Evolutionary conservation across 2,888 invertebrate genomes (phyloP).

Genomic region (Gandaritis pyraliata): DNA sequence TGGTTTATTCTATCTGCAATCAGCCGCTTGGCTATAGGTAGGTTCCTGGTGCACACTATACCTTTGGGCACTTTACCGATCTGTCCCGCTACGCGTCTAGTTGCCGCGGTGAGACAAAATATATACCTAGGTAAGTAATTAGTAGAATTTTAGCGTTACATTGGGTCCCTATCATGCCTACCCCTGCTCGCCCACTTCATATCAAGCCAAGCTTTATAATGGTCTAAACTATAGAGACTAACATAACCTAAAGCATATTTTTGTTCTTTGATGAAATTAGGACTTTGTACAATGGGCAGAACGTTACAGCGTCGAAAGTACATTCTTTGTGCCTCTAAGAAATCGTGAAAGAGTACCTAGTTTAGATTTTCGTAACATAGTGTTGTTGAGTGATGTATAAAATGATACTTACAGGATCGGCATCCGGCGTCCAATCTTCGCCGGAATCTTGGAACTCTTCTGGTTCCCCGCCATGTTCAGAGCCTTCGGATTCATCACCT

Average conservation of each 20-base stretch:
- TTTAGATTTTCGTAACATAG: background rate
- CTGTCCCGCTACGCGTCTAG: too few species aligned
- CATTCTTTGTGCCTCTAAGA: background rate
- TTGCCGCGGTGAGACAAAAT: too few species aligned
- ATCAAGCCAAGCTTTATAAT: too few species aligned
- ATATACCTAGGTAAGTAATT: too few species aligned
- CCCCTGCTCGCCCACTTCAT: too few species aligned
- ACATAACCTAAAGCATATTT: conserved; percentile 11
- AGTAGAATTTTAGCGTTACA: too few species aligned
- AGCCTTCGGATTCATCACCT: conserved; percentile 76
- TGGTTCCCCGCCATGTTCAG: conserved; percentile 75
- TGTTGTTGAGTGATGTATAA: background rate
- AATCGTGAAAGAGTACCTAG: background rate
- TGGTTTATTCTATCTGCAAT: too few species aligned
- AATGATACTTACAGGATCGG: conserved; percentile 70
- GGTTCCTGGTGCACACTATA: too few species aligned
- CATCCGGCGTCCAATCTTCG: conserved; percentile 84
- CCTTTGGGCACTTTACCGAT: too few species aligned
- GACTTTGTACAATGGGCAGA: background rate
- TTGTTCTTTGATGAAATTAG: conserved; percentile 4
- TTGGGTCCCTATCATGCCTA: too few species aligned
- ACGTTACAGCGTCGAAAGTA: too few species aligned
- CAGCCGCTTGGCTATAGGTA: too few species aligned
- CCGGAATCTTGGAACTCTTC: conserved; percentile 84
- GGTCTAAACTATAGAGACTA: background rate